Evolutionary conservation across 2,888 invertebrate species (phyloP).

Genomic region (Biston betularia): DNA sequence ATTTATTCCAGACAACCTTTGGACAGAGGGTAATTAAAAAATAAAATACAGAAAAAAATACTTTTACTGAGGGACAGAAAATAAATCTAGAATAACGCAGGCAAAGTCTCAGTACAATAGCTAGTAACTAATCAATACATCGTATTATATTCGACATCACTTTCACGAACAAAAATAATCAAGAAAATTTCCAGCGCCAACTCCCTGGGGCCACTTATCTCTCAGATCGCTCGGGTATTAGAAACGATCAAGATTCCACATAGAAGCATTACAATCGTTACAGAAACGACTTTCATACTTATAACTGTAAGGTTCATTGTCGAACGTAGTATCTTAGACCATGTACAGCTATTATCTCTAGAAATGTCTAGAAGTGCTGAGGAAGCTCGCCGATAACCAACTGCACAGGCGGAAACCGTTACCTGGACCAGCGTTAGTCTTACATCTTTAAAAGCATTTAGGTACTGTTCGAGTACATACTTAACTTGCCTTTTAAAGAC

Average conservation of each 20-base stretch:
- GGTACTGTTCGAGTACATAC: not conserved
- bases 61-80: too few species aligned
- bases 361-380: conserved; percentile 10
- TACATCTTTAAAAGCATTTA: conserved; percentile 1
- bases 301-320: conserved; percentile 9
- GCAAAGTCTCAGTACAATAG: too few species aligned
- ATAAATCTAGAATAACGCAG: too few species aligned
- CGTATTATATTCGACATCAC: not conserved
- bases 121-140: too few species aligned
- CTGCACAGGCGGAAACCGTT: conserved; percentile 8
- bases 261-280: not conserved
- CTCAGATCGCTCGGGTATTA: conserved; percentile 30
- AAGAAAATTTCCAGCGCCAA: conserved; percentile 13
- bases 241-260: conserved; percentile 24
- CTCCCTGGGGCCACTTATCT: conserved; percentile 25
- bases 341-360: conserved; percentile 29
- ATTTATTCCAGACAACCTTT: too few species aligned
- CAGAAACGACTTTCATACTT: conserved; percentile 21
- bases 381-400: conserved; percentile 10
- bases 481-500: not conserved
- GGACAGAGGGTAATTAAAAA: too few species aligned
- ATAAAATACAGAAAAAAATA: too few species aligned
- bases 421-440: not conserved
- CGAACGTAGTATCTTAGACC: conserved; percentile 11
- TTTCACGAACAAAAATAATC: conserved; percentile 17